phyloP scores from a whole-genome alignment of 2,797 vertebrate species.

The Alfaro cultratus region DNA sequence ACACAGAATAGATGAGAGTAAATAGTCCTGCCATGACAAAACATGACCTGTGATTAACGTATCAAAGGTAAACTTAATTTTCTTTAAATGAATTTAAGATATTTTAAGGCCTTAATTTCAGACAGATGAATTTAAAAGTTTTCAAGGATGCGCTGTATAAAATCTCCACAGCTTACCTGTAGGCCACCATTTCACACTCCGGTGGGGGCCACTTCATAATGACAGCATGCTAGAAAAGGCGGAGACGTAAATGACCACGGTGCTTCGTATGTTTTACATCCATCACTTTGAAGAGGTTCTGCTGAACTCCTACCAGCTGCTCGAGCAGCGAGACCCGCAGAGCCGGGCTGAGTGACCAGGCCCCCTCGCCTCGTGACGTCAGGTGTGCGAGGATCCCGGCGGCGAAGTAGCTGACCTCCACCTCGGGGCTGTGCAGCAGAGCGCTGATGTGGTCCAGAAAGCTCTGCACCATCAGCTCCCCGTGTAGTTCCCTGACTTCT shows the following conservation, averaged over 20 bases:
- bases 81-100: no score
- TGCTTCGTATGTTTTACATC: not conserved
- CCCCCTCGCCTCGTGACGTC: conserved; percentile 92
- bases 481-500: conserved; percentile 95
- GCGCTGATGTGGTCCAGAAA: conserved; percentile 96
- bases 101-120: no score
- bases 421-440: conserved; percentile 93
- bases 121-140: no score
- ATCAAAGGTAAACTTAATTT: no score
- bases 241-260: conserved; percentile 20
- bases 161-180: conserved; percentile 85
- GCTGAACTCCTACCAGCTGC: conserved; percentile 85
- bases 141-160: not conserved
- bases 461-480: conserved; percentile 95
- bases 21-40: no score
- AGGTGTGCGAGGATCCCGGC: conserved; percentile 97
- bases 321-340: conserved; percentile 90
- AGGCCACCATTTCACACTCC: conserved; percentile 99
- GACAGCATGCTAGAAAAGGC: conserved; percentile 87
- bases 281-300: not conserved
- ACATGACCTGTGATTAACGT: no score
- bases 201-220: conserved; percentile 98
- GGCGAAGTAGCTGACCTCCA: conserved; percentile 99
- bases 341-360: conserved; percentile 88
- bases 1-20: not conserved